Percentiles rank a stretch among this genome's conserved stretches.
Evolutionary conservation across 2,113 vertebrate genomes (phyloP).

Genomic region (Pelmatolapia mariae): DNA sequence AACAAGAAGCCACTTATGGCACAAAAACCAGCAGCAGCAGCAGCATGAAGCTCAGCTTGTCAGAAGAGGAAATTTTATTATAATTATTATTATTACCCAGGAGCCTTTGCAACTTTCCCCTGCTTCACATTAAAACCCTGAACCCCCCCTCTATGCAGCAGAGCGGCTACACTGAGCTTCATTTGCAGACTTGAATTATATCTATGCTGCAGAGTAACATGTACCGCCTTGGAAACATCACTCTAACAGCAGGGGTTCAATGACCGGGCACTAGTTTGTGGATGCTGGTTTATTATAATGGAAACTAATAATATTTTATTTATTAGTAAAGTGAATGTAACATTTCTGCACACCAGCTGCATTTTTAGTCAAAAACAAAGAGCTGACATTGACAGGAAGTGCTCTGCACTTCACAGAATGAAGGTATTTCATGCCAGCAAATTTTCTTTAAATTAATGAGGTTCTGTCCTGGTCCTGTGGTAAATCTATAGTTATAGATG

Average conservation of each 20-base stretch:
- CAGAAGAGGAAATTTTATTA: background rate
- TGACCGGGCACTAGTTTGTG: background rate
- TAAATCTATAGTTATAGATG: background rate
- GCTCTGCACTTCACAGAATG: background rate
- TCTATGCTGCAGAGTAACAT: background rate
- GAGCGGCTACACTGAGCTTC: background rate
- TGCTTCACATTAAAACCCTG: background rate
- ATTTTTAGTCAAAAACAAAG: background rate
- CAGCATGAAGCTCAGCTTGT: background rate
- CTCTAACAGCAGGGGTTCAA: background rate
- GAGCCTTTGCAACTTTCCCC: background rate
- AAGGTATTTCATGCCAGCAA: background rate
- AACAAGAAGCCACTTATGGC: conserved; percentile 47
- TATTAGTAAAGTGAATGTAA: background rate
- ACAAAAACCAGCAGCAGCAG: conserved; percentile 7
- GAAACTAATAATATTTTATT: background rate
- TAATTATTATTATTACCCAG: background rate
- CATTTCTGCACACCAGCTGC: background rate
- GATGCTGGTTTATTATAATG: background rate
- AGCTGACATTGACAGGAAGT: background rate
- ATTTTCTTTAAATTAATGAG: background rate
- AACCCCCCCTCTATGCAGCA: background rate
- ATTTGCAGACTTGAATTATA: background rate
- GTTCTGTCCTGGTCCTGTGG: background rate
- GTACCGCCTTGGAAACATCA: background rate